Percentiles rank a stretch among this genome's conserved stretches.
These are phyloP conservation scores for Selene dorsalis DNA, from an alignment of 2,797 vertebrate species.

Conservation along the genomic window DNA sequence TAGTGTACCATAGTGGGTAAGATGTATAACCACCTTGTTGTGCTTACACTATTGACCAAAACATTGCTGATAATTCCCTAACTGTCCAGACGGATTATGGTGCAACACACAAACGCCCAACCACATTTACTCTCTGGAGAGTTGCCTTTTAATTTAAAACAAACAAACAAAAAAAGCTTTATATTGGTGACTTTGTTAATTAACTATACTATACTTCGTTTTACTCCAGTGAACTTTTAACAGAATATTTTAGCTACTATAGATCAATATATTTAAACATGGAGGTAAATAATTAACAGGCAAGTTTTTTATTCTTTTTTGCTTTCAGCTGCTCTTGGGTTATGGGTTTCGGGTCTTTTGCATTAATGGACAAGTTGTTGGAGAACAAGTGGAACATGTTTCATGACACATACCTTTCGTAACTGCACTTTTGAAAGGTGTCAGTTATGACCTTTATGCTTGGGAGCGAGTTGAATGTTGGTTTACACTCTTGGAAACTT, in stretches of 20 bases:
- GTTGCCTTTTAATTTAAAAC: conserved; percentile 6
- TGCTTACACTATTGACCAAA: conserved; percentile 1
- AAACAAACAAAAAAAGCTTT: background rate
- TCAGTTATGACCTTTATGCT: background rate
- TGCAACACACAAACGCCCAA: background rate
- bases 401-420: conserved; percentile 7
- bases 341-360: conserved; percentile 10
- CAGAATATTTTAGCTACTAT: background rate
- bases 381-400: conserved; percentile 16
- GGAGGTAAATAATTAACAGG: background rate
- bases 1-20: no score
- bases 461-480: conserved; percentile 16
- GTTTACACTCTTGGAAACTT: conserved; percentile 19
- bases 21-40: background rate
- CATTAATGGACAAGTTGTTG: conserved; percentile 1
- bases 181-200: background rate
- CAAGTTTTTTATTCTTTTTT: background rate
- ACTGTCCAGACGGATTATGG: background rate
- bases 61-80: background rate
- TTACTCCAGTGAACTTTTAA: background rate
- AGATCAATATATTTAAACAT: background rate
- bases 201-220: background rate
- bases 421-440: conserved; percentile 1
- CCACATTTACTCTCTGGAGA: background rate
- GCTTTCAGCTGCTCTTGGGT: background rate